Percentiles rank a stretch among this genome's conserved stretches.
Conservation (phyloP, 2,888 invertebrate species). For the Dinocampus coccinellae region DNA sequence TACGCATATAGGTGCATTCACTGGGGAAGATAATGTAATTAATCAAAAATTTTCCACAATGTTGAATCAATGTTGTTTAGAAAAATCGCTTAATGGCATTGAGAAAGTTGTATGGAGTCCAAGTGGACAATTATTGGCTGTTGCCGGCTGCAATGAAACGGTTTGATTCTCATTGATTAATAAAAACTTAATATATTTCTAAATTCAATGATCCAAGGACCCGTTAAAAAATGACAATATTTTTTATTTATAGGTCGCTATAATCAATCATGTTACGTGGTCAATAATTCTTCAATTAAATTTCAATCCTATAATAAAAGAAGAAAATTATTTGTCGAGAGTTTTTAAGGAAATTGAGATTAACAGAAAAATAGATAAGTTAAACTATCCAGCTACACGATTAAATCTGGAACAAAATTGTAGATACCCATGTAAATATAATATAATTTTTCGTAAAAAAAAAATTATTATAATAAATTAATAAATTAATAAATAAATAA, state of each 20-base stretch:
- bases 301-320: conserved; percentile 60
- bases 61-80: neutral
- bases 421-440: conserved; percentile 14
- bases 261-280: conserved; percentile 65
- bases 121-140: conserved; percentile 61
- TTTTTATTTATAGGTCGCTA: conserved; percentile 51
- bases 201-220: neutral
- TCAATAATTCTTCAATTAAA: conserved; percentile 57
- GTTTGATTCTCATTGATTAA: conserved; percentile 45
- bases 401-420: conserved; percentile 10
- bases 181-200: neutral
- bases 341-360: conserved; percentile 59
- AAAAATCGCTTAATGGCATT: conserved; percentile 56
- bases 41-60: neutral
- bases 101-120: conserved; percentile 62
- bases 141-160: conserved; percentile 63
- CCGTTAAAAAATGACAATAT: neutral
- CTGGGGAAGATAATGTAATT: conserved; percentile 46
- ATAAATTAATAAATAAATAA: too few relatives aligned
- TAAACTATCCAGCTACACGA: neutral
- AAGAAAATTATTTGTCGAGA: conserved; percentile 56
- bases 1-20: conserved; percentile 59
- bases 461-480: too few relatives aligned
- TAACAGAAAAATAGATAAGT: conserved; percentile 42
- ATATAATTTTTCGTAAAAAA: neutral